phyloP scores from a whole-genome alignment of 1,140 invertebrate species.

The Drusus annulatus region DNA sequence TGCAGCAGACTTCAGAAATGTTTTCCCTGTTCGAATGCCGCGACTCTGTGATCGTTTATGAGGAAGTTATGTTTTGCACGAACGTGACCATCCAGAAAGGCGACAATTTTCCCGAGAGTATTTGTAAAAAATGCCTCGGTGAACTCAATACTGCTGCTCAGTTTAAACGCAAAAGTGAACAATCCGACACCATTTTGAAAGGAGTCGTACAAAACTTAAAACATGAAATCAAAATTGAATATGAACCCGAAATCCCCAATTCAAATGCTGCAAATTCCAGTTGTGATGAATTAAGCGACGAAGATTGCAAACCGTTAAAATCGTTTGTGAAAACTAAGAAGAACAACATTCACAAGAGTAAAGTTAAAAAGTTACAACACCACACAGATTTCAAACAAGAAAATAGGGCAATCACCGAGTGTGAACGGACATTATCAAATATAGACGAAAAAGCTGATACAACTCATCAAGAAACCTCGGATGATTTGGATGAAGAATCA shows the following conservation, averaged over 20 bases:
- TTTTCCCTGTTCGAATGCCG: constrained; percentile 11
- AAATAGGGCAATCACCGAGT: not conserved
- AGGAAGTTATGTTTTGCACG: constrained; percentile 48
- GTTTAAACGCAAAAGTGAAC: constrained; percentile 53
- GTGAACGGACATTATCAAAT: not conserved
- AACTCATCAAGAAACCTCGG: not conserved
- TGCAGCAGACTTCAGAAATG: not conserved
- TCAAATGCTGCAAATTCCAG: not conserved
- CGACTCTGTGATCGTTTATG: not conserved
- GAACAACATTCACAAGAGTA: not conserved
- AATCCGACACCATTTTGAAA: constrained; percentile 47
- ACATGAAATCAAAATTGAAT: constrained; percentile 17
- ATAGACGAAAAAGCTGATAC: not conserved
- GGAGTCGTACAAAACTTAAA: not conserved
- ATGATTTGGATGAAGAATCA: not conserved
- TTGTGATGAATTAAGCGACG: not conserved
- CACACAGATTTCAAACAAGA: not conserved
- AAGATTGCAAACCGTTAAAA: constrained; percentile 29
- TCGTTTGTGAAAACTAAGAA: not conserved
- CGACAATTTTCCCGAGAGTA: constrained; percentile 34
- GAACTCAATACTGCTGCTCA: constrained; percentile 44
- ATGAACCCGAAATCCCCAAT: not conserved
- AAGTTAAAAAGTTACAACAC: not conserved
- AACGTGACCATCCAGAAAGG: constrained; percentile 39
- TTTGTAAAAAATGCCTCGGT: constrained; percentile 41